These are phyloP conservation scores for Dermochelys coriacea DNA, from an alignment of 2,797 vertebrate genomes.

Conservation along the genomic window DNA sequence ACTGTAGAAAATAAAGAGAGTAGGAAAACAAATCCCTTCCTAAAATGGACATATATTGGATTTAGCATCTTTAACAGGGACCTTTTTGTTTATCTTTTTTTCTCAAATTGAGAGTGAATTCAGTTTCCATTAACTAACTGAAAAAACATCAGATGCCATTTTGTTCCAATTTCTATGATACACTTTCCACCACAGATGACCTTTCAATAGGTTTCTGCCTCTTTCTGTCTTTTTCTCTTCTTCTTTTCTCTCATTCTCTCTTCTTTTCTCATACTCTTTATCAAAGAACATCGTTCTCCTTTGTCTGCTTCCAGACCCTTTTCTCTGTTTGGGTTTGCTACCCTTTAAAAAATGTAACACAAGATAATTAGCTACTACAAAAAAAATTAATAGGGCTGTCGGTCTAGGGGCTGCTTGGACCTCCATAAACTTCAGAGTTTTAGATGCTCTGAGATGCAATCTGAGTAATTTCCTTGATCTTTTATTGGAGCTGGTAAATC, in stretches of 20 bases:
- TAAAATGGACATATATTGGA: neutral
- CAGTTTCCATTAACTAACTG: slow-evolving; percentile 1
- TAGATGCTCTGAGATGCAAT: slow-evolving; percentile 80
- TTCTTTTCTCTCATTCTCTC: neutral
- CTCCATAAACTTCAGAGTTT: slow-evolving; percentile 75
- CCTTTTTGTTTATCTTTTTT: slow-evolving; percentile 21
- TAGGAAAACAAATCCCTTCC: neutral
- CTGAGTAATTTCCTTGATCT: slow-evolving; percentile 83
- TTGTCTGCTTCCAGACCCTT: slow-evolving; percentile 63
- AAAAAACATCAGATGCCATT: neutral
- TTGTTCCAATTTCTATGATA: slow-evolving; percentile 42
- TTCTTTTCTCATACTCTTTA: neutral
- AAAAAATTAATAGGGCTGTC: slow-evolving; percentile 64
- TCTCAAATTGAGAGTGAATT: slow-evolving; percentile 36
- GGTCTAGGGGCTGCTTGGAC: slow-evolving; percentile 72
- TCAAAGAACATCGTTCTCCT: slow-evolving; percentile 12
- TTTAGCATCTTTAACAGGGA: neutral
- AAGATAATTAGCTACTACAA: slow-evolving; percentile 74
- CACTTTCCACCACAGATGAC: neutral
- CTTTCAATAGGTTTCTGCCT: neutral
- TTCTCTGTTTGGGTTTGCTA: slow-evolving; percentile 45
- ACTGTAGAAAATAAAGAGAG: neutral
- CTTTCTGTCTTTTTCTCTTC: neutral
- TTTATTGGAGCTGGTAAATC: slow-evolving; percentile 82
- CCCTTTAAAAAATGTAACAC: slow-evolving; percentile 63